A percentile compares a stretch with the other conserved stretches of the same genome.
Evolutionary conservation across 1,140 invertebrate genomes (phyloP).

Genomic region (Parasteatoda tepidariorum): DNA sequence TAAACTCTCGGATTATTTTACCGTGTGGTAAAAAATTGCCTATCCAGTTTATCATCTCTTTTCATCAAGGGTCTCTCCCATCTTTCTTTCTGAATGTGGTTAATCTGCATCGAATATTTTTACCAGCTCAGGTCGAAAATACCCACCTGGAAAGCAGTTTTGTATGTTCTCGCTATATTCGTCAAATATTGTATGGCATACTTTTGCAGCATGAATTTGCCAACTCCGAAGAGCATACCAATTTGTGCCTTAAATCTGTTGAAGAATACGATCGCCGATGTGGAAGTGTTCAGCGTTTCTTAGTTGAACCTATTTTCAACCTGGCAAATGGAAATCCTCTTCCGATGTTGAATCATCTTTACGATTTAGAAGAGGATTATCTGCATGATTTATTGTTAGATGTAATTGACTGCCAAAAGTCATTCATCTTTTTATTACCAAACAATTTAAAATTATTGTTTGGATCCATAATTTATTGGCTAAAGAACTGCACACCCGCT

Average conservation of each 20-base stretch:
- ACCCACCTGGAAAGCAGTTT: constrained; percentile 74
- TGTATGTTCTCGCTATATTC: constrained; percentile 74
- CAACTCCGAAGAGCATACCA: constrained; percentile 65
- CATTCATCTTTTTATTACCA: constrained; percentile 70
- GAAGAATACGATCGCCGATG: constrained; percentile 66
- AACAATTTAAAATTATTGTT: constrained; percentile 75
- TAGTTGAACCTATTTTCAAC: constrained; percentile 62
- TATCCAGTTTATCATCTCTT: constrained; percentile 76
- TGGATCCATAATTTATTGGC: constrained; percentile 77
- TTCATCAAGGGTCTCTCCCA: constrained; percentile 74
- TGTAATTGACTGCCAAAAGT: constrained; percentile 56
- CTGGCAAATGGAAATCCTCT: constrained; percentile 63
- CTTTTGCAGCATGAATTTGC: constrained; percentile 69
- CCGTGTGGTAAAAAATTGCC: constrained; percentile 68
- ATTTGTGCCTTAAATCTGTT: constrained; percentile 68
- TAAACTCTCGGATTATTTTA: constrained; percentile 44
- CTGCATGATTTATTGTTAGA: constrained; percentile 62
- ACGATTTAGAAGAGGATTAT: constrained; percentile 35
- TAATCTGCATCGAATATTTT: constrained; percentile 75
- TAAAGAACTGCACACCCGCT: constrained; percentile 66
- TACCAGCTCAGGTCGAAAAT: constrained; percentile 80
- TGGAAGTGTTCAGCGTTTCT: constrained; percentile 64
- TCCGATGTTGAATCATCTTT: constrained; percentile 62
- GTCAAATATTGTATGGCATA: constrained; percentile 77
- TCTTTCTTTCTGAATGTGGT: constrained; percentile 77